These are phyloP conservation scores for Lemur catta DNA, from an alignment of 2,797 vertebrate genomes.

Conservation along the genomic window DNA sequence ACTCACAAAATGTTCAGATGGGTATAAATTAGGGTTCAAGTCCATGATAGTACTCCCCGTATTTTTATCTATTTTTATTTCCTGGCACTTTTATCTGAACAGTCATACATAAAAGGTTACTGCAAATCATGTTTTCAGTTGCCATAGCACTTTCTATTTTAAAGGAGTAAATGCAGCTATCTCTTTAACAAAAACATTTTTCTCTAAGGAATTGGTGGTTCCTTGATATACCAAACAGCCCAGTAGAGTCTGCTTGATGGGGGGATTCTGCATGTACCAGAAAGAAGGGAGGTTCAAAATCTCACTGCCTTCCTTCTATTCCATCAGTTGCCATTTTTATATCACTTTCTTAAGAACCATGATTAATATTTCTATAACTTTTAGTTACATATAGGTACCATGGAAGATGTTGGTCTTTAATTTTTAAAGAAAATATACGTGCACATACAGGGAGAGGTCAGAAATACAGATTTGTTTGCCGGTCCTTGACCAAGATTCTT, in stretches of 20 bases:
- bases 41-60: not conserved
- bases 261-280: not conserved
- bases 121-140: slow-evolving; percentile 37
- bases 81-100: slow-evolving; percentile 26
- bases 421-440: slow-evolving; percentile 6
- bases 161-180: slow-evolving; percentile 40
- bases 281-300: not conserved
- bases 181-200: not conserved
- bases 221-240: not conserved
- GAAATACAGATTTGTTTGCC: not conserved
- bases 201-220: slow-evolving; percentile 21
- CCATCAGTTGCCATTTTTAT: not conserved
- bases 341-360: not conserved
- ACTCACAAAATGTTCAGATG: not conserved
- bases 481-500: not conserved
- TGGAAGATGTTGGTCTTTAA: not conserved
- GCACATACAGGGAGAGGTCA: not conserved
- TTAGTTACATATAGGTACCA: not conserved
- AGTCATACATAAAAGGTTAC: slow-evolving; percentile 13
- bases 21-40: not conserved
- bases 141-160: slow-evolving; percentile 43
- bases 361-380: not conserved
- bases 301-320: not conserved
- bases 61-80: slow-evolving; percentile 34
- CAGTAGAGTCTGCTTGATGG: not conserved